Conservation (phyloP, 2,797 vertebrate species). For the Octomys mimax region DNA sequence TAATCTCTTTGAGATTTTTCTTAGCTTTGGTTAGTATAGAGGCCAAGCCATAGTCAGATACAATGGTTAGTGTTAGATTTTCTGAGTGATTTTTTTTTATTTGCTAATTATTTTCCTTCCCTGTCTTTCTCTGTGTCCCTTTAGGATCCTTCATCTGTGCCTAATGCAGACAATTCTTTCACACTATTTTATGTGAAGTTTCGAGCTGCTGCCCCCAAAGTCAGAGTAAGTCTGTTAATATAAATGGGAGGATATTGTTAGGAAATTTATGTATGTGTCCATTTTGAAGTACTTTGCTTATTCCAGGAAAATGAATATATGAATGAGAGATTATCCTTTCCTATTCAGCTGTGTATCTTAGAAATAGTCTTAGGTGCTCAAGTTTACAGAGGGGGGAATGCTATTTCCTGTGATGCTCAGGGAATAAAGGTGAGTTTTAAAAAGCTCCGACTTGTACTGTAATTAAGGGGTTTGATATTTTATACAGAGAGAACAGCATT, state of each 20-base stretch:
- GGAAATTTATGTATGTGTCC: constrained; percentile 5
- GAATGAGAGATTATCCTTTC: background rate
- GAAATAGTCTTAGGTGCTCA: background rate
- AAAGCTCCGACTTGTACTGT: background rate
- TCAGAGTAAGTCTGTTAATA: constrained; percentile 92
- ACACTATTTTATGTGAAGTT: constrained; percentile 99
- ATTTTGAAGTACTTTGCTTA: constrained; percentile 34
- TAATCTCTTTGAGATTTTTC: constrained; percentile 45
- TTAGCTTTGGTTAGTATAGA: constrained; percentile 52
- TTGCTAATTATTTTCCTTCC: constrained; percentile 69
- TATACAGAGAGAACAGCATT: background rate
- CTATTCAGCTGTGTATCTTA: background rate
- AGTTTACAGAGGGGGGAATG: background rate
- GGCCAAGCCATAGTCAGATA: background rate
- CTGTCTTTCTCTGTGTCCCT: constrained; percentile 56
- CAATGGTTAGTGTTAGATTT: constrained; percentile 20
- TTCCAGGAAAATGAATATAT: background rate
- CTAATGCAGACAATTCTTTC: constrained; percentile 97
- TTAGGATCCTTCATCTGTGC: constrained; percentile 94
- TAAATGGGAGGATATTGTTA: background rate
- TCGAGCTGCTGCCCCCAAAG: constrained; percentile 98
- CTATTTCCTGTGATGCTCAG: background rate
- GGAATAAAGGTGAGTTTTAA: background rate
- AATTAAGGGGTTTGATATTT: background rate
- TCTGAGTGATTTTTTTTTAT: constrained; percentile 25